Conservation (phyloP, 2,797 vertebrate genomes). For the Tachyglossus aculeatus region DNA sequence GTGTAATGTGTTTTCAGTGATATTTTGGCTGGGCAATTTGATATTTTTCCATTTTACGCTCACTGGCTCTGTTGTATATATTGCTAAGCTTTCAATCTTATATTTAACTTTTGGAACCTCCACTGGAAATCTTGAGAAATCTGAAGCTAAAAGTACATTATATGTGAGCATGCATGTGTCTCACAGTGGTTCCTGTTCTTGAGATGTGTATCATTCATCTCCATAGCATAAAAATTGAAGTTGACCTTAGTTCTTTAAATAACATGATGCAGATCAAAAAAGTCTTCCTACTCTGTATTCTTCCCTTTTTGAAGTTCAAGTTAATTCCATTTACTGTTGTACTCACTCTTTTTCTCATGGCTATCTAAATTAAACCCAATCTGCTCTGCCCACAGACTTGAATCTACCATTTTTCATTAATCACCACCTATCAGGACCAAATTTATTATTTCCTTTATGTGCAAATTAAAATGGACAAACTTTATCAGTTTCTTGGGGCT, state of each 20-base stretch:
- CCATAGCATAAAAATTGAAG: not conserved
- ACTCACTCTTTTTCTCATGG: not conserved
- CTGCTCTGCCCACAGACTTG: not conserved
- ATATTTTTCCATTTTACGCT: not conserved
- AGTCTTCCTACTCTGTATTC: not conserved
- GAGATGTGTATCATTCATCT: not conserved
- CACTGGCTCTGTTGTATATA: not conserved
- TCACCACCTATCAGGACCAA: not conserved
- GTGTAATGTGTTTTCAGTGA: not conserved
- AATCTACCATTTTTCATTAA: not conserved
- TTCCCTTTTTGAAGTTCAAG: not conserved
- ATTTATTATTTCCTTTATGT: too few species aligned
- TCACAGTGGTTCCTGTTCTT: not conserved
- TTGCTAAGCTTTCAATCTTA: conserved; percentile 10
- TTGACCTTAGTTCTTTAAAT: not conserved
- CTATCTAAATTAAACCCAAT: not conserved
- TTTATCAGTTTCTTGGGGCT: not conserved
- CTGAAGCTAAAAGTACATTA: not conserved
- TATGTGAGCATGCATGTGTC: not conserved
- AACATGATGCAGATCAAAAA: not conserved
- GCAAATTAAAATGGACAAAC: too few species aligned
- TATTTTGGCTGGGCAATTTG: not conserved
- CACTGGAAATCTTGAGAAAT: not conserved
- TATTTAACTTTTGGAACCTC: not conserved
- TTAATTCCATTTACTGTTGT: not conserved